Evolutionary conservation across 2,113 vertebrate species (phyloP), one percentile per base, ranked within the genome.

Genomic region (Emydura subglobosa): DNA sequence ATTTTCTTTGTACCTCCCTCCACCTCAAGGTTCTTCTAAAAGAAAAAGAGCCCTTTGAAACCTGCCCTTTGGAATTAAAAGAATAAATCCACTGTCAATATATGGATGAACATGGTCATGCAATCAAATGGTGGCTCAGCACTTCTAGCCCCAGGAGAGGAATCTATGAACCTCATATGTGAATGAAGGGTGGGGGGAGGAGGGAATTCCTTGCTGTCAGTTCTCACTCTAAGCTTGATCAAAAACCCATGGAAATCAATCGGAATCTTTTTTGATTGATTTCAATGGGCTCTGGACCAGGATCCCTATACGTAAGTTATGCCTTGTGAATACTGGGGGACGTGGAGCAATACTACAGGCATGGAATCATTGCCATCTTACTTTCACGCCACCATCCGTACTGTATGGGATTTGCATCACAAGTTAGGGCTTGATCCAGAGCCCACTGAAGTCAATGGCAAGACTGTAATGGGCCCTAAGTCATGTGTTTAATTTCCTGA

Each of bases 331-430:
- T 90, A 31, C 11, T 31, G 61, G n/a, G 79, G 39, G 82, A 42
- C 27, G 4, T 79, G 51, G 10, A 5, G 3, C 29, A 7, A 78
- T 74, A 14, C 79, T 61, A 39, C 16, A 59, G 27, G 22, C 86
- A 29, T 8, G n/a, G 54, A 94, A 24, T 65, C 19, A 31, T 11
- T 76, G 21, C 1, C 0, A 0, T 24, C 83, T 39, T 44, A 4
- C 17, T 87, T 91, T n/a, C 0, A 0, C 21, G 34, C 74, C 10
- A 44, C n/a, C 2, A n/a, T 50, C 68, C 10, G 4, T 39, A 10
- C n/a, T 72, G 9, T 72, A 39, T n/a, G 34, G n/a, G 31, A 21
- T 72, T 72, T 72, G 17, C 65, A 72, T 34, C 16, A 39, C 16
- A 72, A 39, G n/a, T 72, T 72, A 72, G 65, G 31, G 65, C 29